Conservation (phyloP, 2,113 vertebrate genomes). For the Pomatostomus ruficeps region DNA sequence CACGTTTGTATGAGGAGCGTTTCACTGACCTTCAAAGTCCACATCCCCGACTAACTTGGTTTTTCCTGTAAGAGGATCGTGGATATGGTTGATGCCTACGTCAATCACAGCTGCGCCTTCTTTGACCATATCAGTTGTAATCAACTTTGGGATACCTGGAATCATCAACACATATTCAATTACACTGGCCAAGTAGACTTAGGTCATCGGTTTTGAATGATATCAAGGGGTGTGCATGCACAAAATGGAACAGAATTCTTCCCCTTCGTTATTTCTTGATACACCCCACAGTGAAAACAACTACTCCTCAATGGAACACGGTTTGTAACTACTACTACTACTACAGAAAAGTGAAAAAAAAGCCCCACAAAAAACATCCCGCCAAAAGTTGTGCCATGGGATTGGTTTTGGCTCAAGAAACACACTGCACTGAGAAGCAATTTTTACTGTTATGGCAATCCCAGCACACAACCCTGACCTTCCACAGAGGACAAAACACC, state of each 20-base stretch:
- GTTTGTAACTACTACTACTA: not conserved
- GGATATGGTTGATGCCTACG: constrained; percentile 87
- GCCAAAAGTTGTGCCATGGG: not conserved
- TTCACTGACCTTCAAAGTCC: constrained; percentile 88
- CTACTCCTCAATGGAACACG: not conserved
- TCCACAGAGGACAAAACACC: not conserved
- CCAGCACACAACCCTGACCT: not conserved
- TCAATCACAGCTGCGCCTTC: constrained; percentile 88
- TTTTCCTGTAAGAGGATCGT: constrained; percentile 80
- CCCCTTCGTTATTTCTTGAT: not conserved
- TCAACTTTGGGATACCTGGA: constrained; percentile 86
- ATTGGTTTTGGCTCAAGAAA: not conserved
- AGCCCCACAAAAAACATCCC: not conserved
- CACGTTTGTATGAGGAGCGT: not conserved
- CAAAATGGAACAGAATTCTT: not conserved
- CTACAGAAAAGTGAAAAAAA: not conserved
- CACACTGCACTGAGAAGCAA: not conserved
- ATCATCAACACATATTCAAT: not conserved
- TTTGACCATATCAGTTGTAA: constrained; percentile 91
- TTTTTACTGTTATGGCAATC: not conserved
- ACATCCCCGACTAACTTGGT: constrained; percentile 86
- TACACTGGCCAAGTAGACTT: not conserved
- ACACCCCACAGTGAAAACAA: not conserved
- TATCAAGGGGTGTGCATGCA: not conserved
- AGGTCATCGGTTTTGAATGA: not conserved